Conservation (phyloP, 2,888 invertebrate genomes). For the Nomada flava region DNA sequence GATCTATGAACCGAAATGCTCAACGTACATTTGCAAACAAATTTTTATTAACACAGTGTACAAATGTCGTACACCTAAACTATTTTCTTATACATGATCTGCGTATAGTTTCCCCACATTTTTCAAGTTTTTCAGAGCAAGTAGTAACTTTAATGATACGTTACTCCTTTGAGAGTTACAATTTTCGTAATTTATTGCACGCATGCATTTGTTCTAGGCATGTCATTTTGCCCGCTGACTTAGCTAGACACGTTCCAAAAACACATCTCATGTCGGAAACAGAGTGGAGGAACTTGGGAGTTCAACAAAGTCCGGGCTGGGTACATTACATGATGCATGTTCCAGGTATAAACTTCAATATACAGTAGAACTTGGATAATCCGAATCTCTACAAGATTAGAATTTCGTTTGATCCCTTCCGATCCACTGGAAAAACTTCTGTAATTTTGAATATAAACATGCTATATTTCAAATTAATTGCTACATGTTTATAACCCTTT, state of each 20-base stretch:
- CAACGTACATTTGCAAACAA: neutral
- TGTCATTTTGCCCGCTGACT: constrained; percentile 94
- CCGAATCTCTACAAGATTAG: too few species aligned
- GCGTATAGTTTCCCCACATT: too few species aligned
- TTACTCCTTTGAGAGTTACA: neutral
- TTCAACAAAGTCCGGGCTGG: constrained; percentile 97
- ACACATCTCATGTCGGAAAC: constrained; percentile 96
- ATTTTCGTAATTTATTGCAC: neutral
- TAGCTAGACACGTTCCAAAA: constrained; percentile 94
- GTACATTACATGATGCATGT: constrained; percentile 96
- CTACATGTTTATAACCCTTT: too few species aligned
- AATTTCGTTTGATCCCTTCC: too few species aligned
- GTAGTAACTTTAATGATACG: too few species aligned
- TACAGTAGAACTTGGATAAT: too few species aligned
- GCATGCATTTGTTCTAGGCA: constrained; percentile 87
- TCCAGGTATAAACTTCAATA: constrained; percentile 85
- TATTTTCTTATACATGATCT: too few species aligned
- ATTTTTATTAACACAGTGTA: neutral
- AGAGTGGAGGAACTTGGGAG: constrained; percentile 97
- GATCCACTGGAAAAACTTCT: too few species aligned
- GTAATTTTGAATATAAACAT: neutral
- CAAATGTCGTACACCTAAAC: too few species aligned
- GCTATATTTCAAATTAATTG: neutral
- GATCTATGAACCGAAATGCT: neutral
- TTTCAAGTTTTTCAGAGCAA: too few species aligned